Percentiles rank a stretch among this genome's conserved stretches.
Conservation (phyloP, 2,888 invertebrate genomes). For the Ophion ellenae region DNA sequence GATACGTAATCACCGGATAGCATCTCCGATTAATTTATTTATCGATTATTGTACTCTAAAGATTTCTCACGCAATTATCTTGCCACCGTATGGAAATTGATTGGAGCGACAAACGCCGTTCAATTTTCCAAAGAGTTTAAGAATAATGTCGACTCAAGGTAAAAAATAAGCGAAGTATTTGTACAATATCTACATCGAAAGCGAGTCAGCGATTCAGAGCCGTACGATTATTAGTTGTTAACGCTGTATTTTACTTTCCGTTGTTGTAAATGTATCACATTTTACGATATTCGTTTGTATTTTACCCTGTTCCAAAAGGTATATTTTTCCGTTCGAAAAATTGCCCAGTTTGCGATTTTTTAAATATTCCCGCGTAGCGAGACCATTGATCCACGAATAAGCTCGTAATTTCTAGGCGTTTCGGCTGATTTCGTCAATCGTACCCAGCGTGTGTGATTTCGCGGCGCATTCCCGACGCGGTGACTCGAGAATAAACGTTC, state of each 20-base stretch:
- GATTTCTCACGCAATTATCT: conserved; percentile 29
- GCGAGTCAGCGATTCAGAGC: conserved; percentile 49
- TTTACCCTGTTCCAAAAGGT: neutral
- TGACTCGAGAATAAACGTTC: neutral
- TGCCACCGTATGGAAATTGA: conserved; percentile 37
- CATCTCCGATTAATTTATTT: conserved; percentile 9
- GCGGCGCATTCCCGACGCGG: neutral
- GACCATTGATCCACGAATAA: neutral
- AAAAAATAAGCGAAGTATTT: conserved; percentile 35
- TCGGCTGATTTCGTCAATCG: neutral
- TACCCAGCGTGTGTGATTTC: neutral
- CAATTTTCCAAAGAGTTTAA: conserved; percentile 37
- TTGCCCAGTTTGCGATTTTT: neutral
- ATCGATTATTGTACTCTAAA: neutral
- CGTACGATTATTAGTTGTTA: conserved; percentile 59
- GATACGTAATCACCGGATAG: neutral
- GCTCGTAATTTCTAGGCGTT: conserved; percentile 13
- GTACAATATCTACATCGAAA: conserved; percentile 54
- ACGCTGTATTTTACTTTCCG: conserved; percentile 59
- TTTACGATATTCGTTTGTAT: conserved; percentile 30
- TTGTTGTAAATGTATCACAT: conserved; percentile 59
- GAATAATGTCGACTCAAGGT: conserved; percentile 39
- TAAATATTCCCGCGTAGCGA: neutral
- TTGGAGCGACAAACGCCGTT: conserved; percentile 19
- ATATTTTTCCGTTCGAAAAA: neutral